Conservation (phyloP, 2,113 vertebrate genomes). For the Petrocephalus microphthalmus region DNA sequence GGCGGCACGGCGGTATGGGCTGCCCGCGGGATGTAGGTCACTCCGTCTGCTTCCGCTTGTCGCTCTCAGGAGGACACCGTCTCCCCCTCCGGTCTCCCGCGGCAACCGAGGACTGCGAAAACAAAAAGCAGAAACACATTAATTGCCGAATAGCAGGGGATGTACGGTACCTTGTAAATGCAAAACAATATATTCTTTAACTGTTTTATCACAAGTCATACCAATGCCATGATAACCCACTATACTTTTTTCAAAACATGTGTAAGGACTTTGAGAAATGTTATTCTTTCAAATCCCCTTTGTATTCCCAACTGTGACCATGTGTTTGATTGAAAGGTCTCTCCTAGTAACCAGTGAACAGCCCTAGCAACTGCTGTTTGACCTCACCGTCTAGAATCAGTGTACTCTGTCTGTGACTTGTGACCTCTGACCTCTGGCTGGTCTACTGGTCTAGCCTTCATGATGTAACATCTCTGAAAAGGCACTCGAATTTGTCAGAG, state of each 20-base stretch:
- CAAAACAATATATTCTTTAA: slow-evolving; percentile 19
- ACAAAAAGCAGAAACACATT: slow-evolving; percentile 29
- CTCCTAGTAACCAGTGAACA: slow-evolving; percentile 14
- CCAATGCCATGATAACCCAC: neutral
- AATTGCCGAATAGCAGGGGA: neutral
- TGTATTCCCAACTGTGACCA: neutral
- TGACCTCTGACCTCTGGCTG: slow-evolving; percentile 11
- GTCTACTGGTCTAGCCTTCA: neutral
- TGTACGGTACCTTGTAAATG: neutral
- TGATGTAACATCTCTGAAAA: slow-evolving; percentile 17
- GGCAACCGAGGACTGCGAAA: slow-evolving; percentile 39
- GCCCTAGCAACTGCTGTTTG: neutral
- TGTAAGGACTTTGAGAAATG: neutral
- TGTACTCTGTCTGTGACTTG: slow-evolving; percentile 19
- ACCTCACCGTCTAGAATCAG: neutral
- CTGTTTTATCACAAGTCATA: neutral
- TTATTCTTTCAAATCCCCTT: neutral
- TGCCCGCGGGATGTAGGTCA: slow-evolving; percentile 48
- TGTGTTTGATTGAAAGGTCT: neutral
- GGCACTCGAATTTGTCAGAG: neutral
- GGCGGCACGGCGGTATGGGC: slow-evolving; percentile 29
- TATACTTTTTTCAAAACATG: neutral
- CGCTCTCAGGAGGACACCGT: slow-evolving; percentile 35
- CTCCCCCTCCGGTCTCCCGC: slow-evolving; percentile 30
- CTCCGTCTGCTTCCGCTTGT: slow-evolving; percentile 34